phyloP scores from a whole-genome alignment of 1,140 invertebrate species.

The Paramacrobiotus metropolitanus region DNA sequence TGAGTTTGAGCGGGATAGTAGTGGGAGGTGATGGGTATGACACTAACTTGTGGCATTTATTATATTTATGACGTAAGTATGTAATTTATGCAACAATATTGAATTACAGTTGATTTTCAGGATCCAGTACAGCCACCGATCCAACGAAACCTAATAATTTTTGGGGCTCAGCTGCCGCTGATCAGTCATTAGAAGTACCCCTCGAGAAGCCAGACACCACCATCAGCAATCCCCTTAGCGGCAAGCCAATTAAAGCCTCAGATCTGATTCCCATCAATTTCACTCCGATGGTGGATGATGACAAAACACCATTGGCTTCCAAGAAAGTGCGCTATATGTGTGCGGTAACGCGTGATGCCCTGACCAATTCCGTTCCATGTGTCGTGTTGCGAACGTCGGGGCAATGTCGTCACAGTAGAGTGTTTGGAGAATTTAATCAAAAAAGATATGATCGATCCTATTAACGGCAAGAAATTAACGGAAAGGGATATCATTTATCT shows the following conservation, averaged over 20 bases:
- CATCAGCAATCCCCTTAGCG: slow-evolving; percentile 81
- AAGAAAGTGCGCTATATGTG: slow-evolving; percentile 74
- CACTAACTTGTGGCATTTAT: too few species aligned
- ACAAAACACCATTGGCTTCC: slow-evolving; percentile 10
- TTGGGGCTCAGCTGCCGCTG: not conserved
- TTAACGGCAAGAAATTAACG: slow-evolving; percentile 58
- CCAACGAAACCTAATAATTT: slow-evolving; percentile 50
- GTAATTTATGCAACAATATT: too few species aligned
- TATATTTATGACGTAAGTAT: too few species aligned
- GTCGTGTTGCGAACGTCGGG: slow-evolving; percentile 68
- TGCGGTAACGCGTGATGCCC: slow-evolving; percentile 79
- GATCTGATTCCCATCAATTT: slow-evolving; percentile 85
- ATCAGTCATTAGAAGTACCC: not conserved
- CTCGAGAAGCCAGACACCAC: slow-evolving; percentile 36
- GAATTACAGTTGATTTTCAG: too few species aligned
- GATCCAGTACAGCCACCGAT: slow-evolving; percentile 32
- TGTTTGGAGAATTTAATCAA: slow-evolving; percentile 88
- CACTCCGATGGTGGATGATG: slow-evolving; percentile 44
- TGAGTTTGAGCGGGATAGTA: too few species aligned
- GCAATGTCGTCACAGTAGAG: slow-evolving; percentile 85
- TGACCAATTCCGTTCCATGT: slow-evolving; percentile 78
- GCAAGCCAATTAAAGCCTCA: slow-evolving; percentile 62
- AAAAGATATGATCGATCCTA: slow-evolving; percentile 87
- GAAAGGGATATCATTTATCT: slow-evolving; percentile 78
- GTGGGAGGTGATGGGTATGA: too few species aligned